phyloP scores from a whole-genome alignment of 2,797 vertebrate genomes.

The Sphenodon punctatus region DNA sequence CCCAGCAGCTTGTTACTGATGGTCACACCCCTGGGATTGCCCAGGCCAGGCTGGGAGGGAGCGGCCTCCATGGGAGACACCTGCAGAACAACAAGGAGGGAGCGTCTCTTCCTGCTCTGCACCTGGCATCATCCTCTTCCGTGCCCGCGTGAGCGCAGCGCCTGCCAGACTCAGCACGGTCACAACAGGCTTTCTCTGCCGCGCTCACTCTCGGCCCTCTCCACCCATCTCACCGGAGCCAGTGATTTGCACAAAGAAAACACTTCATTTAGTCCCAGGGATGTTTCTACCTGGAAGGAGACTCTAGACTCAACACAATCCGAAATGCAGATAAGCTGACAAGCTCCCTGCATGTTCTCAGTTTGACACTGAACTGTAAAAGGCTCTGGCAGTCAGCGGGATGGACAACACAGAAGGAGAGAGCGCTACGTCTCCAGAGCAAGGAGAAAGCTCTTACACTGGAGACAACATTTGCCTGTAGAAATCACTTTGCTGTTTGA shows the following conservation, averaged over 20 bases:
- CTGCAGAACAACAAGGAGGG: too few relatives aligned
- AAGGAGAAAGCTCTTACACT: conserved; percentile 60
- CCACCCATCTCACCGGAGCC: conserved; percentile 36
- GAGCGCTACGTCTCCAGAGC: conserved; percentile 48
- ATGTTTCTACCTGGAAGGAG: conserved; percentile 56
- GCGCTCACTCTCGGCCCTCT: conserved; percentile 53
- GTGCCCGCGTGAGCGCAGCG: too few relatives aligned
- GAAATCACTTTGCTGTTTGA: conserved; percentile 22
- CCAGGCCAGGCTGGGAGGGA: too few relatives aligned
- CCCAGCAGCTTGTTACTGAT: too few relatives aligned
- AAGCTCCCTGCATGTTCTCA: conserved; percentile 40
- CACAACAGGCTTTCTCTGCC: neutral
- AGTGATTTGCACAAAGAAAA: conserved; percentile 49
- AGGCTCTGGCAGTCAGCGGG: conserved; percentile 30
- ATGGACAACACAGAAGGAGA: conserved; percentile 27
- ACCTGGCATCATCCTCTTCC: too few relatives aligned
- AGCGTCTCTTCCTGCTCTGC: too few relatives aligned
- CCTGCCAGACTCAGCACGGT: neutral
- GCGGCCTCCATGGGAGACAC: too few relatives aligned
- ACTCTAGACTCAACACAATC: conserved; percentile 57
- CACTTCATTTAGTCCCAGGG: conserved; percentile 41
- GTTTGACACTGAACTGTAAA: conserved; percentile 34
- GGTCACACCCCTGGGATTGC: too few relatives aligned
- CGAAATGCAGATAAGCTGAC: conserved; percentile 49
- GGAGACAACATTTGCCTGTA: conserved; percentile 7